Base-by-base conservation (phyloP, 2,113 vertebrate genomes). In the Connochaetes taurinus region DNA sequence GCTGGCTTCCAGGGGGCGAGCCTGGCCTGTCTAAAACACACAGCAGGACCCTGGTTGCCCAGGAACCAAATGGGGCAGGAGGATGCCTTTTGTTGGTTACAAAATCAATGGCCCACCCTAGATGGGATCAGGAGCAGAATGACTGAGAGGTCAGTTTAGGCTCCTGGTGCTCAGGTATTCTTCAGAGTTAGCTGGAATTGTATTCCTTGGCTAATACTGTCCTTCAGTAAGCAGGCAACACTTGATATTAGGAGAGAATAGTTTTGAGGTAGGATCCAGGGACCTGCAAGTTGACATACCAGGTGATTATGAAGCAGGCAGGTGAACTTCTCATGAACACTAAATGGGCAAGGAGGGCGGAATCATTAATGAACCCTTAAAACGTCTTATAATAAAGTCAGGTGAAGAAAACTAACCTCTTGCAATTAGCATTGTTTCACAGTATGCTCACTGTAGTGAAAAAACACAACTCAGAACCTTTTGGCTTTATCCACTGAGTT, bases 121-220 rank as follows among this genome's bases (percentile, higher is more conserved):
- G 80, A 16, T 64, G 71, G 67, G 60, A 4, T 90, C 6, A 19
- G 31, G 11, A 90, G 90, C 19, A 31, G 31, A 78, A 47, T 89
- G 71, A 58, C 9, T 8, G 47, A 74, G 36, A 43, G 45, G 27
- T 64, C 67, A 92, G 57, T 87, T 91, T 57, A 83, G 43, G 52
- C 36, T 21, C 74, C 17, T 45, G 27, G 47, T 62, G 6, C 21
- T 82, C 50, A 57, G 58, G 45, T 12, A 16, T 31, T 82, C 67
- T 95, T 89, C 64, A 91, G 6, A 64, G 25, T 33, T 43, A 91
- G 15, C 19, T 60, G 93, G 58, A 82, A 52, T 21, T 88, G 45
- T 45, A 47, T 40, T 62, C 3, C 33, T 21, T 83, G 87, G 43
- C 43, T 60, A 81, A 7, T 47, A 0, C 15, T 53, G 53, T 36